Conservation (phyloP, 2,888 invertebrate genomes). For the Polymixis lichenea region DNA sequence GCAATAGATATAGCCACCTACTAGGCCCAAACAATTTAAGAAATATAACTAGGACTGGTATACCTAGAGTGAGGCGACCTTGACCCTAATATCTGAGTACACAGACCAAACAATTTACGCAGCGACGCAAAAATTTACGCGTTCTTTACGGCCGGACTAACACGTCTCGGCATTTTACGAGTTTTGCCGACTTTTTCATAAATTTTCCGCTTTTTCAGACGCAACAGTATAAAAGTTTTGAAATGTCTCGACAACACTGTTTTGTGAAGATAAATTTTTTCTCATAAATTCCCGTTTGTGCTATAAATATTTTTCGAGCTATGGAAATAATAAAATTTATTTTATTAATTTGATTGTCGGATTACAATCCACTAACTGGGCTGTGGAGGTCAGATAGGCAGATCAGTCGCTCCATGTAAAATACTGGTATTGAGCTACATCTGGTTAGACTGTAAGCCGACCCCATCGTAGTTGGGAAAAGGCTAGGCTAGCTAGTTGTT, state of each 20-base stretch:
- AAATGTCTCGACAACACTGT: slow-evolving; percentile 52
- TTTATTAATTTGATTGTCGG: not conserved
- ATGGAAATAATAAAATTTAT: not conserved
- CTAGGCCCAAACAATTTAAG: not conserved
- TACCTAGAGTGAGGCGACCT: not conserved
- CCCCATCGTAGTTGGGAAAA: no score
- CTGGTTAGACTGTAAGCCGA: no score
- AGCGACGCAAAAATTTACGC: slow-evolving; percentile 42
- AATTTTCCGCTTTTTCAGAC: slow-evolving; percentile 44
- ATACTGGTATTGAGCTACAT: no score
- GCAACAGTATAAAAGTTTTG: slow-evolving; percentile 58
- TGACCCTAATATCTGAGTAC: slow-evolving; percentile 12
- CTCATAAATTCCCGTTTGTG: slow-evolving; percentile 5
- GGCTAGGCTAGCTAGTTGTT: no score
- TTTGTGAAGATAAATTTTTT: slow-evolving; percentile 39
- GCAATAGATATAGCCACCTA: not conserved
- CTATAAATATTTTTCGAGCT: slow-evolving; percentile 22
- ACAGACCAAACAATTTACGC: slow-evolving; percentile 27
- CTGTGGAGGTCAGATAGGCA: no score
- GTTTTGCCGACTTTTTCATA: slow-evolving; percentile 55
- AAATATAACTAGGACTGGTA: not conserved
- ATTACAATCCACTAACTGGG: not conserved
- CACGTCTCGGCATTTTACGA: slow-evolving; percentile 59
- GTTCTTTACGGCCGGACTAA: slow-evolving; percentile 50
- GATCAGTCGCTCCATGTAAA: no score